Percentiles rank a stretch among this genome's conserved stretches.
Evolutionary conservation across 2,113 vertebrate species (phyloP).

Genomic region (Mesoclemmys tuberculata): DNA sequence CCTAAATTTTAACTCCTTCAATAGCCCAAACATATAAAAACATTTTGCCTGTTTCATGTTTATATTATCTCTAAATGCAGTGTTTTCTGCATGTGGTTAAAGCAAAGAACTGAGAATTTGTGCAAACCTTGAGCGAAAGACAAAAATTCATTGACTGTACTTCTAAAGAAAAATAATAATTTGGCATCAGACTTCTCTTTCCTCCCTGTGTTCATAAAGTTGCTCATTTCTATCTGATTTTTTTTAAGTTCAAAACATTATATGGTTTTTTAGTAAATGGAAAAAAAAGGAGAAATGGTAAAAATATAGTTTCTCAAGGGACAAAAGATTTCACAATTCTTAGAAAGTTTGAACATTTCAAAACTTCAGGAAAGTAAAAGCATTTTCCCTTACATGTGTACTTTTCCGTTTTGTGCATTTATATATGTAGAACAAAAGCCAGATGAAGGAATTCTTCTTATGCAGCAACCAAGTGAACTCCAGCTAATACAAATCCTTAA

Average conservation of each 20-base stretch:
- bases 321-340: conserved; percentile 40
- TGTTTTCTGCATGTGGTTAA: not conserved
- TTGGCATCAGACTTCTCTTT: not conserved
- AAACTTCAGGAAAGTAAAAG: conserved; percentile 32
- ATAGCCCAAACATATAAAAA: not conserved
- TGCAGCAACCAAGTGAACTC: not conserved
- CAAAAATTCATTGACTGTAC: conserved; percentile 5
- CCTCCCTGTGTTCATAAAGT: conserved; percentile 20
- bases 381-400: conserved; percentile 37
- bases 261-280: conserved; percentile 20
- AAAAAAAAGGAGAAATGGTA: conserved; percentile 26
- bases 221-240: conserved; percentile 4
- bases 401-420: not conserved
- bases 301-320: conserved; percentile 42
- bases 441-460: not conserved
- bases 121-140: not conserved
- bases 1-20: conserved; percentile 2
- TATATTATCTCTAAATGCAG: not conserved
- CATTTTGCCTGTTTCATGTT: not conserved
- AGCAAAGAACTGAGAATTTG: conserved; percentile 10
- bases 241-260: conserved; percentile 55
- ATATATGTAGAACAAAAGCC: accelerated
- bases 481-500: not conserved
- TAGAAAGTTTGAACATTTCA: not conserved
- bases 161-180: conserved; percentile 16